A percentile compares a stretch with the other conserved stretches of the same genome.
Conservation (phyloP, 1,140 invertebrate genomes). For the Panagrolaimus sp. region DNA sequence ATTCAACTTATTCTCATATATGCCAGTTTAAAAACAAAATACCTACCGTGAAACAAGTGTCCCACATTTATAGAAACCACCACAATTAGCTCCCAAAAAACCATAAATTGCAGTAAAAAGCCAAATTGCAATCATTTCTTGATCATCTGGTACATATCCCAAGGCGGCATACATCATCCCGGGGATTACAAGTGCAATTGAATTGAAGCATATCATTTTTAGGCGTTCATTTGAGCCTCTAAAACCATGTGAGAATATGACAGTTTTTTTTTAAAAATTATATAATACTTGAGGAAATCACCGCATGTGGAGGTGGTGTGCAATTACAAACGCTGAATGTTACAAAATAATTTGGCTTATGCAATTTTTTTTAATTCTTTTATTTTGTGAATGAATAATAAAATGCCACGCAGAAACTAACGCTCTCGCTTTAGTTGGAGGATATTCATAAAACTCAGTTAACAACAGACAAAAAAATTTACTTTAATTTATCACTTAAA, state of each 20-base stretch:
- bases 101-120: slow-evolving; percentile 12
- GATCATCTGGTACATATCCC: slow-evolving; percentile 18
- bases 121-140: slow-evolving; percentile 17
- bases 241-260: neutral
- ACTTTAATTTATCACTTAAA: slow-evolving; percentile 19
- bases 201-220: slow-evolving; percentile 25
- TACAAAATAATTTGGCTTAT: no score
- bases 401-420: neutral
- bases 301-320: no score
- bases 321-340: no score
- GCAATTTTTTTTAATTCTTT: no score
- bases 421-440: no score
- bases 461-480: neutral
- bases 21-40: no score
- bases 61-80: slow-evolving; percentile 46
- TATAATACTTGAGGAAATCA: neutral
- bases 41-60: slow-evolving; percentile 21
- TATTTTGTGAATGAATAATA: no score
- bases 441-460: no score
- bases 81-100: slow-evolving; percentile 28
- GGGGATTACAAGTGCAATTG: slow-evolving; percentile 10
- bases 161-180: slow-evolving; percentile 15
- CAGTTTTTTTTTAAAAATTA: neutral
- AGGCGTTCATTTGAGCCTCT: slow-evolving; percentile 4
- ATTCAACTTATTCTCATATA: no score